Percentiles rank a stretch among this genome's conserved stretches.
phyloP scores from a whole-genome alignment of 2,888 invertebrate species.

The Tubulanus polymorphus region DNA sequence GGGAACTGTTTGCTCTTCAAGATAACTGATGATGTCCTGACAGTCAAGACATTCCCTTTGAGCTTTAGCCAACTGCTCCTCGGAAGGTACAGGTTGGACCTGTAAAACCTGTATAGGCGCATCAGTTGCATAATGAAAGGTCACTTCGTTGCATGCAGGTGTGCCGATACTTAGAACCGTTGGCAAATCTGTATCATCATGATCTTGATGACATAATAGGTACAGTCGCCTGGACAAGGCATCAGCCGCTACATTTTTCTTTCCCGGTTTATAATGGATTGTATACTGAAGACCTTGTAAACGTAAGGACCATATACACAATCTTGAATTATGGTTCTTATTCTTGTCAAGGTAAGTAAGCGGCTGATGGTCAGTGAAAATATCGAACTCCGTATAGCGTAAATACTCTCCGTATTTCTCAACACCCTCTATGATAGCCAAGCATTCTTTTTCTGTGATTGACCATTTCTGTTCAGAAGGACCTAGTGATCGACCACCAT shows the following conservation, averaged over 20 bases:
- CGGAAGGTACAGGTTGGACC: not conserved
- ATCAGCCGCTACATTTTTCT: not conserved
- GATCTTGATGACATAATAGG: too few relatives aligned
- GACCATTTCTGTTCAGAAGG: slow-evolving; percentile 6
- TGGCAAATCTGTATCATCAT: not conserved
- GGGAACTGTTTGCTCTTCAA: slow-evolving; percentile 8
- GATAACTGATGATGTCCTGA: slow-evolving; percentile 8
- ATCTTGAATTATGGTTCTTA: slow-evolving; percentile 13
- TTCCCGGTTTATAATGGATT: slow-evolving; percentile 12
- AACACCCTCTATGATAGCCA: slow-evolving; percentile 11
- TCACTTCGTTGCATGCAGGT: too few relatives aligned
- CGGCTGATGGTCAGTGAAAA: slow-evolving; percentile 16
- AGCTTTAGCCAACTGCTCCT: not conserved
- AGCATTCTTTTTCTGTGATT: slow-evolving; percentile 17
- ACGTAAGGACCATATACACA: slow-evolving; percentile 16
- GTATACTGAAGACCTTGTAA: slow-evolving; percentile 16
- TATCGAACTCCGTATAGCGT: slow-evolving; percentile 7
- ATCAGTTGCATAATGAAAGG: too few relatives aligned
- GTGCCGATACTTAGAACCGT: too few relatives aligned
- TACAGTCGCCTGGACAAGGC: slow-evolving; percentile 2
- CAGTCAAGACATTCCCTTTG: slow-evolving; percentile 12
- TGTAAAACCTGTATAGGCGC: too few relatives aligned
- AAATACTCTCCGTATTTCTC: slow-evolving; percentile 11
- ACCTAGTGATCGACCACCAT: slow-evolving; percentile 11
- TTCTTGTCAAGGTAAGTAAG: slow-evolving; percentile 9